These are phyloP conservation scores for Oplegnathus fasciatus DNA, from an alignment of 2,113 vertebrate genomes.

Conservation along the genomic window DNA sequence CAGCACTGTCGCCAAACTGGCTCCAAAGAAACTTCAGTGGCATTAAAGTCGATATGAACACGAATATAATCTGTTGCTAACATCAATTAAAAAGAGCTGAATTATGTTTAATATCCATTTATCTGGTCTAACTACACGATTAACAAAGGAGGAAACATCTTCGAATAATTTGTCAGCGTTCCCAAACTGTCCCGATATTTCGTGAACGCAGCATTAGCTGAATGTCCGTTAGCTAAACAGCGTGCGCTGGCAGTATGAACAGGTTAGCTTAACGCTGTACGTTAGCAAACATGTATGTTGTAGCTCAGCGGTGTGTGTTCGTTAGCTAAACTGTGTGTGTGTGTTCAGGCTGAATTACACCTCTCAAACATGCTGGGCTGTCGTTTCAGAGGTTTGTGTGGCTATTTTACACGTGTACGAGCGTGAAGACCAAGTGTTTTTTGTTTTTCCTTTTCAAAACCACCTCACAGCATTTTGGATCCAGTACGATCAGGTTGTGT, in stretches of 20 bases:
- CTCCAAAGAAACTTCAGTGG: neutral
- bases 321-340: neutral
- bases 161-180: neutral
- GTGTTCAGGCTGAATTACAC: slow-evolving; percentile 6
- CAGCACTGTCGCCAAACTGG: neutral
- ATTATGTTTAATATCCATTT: no score
- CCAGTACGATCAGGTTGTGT: slow-evolving; percentile 17
- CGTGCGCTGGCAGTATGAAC: no score
- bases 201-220: neutral
- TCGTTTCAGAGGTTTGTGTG: neutral
- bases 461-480: slow-evolving; percentile 5
- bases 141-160: neutral
- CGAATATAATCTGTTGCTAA: neutral
- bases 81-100: neutral
- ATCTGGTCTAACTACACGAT: neutral
- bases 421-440: slow-evolving; percentile 19
- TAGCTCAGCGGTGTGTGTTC: neutral
- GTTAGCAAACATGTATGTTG: neutral
- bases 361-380: slow-evolving; percentile 6
- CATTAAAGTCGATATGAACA: neutral
- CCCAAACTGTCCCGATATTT: neutral
- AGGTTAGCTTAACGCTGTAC: no score
- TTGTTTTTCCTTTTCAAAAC: neutral
- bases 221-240: neutral
- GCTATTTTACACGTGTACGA: slow-evolving; percentile 19